A percentile compares a stretch with the other conserved stretches of the same genome.
Conservation (phyloP, 2,113 vertebrate species). For the Hydrochoerus hydrochaeris region DNA sequence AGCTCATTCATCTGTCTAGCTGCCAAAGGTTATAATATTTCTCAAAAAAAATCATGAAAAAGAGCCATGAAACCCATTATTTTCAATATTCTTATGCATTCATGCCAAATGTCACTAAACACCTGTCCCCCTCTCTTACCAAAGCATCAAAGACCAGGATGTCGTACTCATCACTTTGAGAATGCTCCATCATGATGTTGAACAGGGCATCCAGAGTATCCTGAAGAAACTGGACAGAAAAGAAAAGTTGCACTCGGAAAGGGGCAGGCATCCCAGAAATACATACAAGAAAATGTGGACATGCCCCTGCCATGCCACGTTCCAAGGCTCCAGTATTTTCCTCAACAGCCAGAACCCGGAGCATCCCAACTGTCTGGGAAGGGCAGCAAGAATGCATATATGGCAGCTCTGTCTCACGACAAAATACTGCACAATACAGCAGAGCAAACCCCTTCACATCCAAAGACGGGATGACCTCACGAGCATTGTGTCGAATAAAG, state of each 20-base stretch:
- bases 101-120: neutral
- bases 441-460: neutral
- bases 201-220: constrained; percentile 97
- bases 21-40: neutral
- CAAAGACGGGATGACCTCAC: neutral
- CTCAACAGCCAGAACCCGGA: neutral
- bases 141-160: constrained; percentile 99
- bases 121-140: constrained; percentile 87
- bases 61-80: rapidly evolving
- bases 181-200: constrained; percentile 99
- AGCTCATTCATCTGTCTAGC: neutral
- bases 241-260: neutral
- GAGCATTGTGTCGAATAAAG: neutral
- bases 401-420: neutral
- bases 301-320: neutral
- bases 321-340: neutral
- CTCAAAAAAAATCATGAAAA: neutral
- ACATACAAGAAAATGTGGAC: neutral
- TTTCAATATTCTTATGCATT: neutral
- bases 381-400: neutral
- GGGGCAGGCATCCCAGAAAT: neutral
- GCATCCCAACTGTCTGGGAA: neutral
- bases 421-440: neutral
- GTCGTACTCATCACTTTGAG: constrained; percentile 95
- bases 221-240: constrained; percentile 92